These are phyloP conservation scores for Bufotes viridis DNA, from an alignment of 2,797 vertebrate genomes.

Conservation along the genomic window DNA sequence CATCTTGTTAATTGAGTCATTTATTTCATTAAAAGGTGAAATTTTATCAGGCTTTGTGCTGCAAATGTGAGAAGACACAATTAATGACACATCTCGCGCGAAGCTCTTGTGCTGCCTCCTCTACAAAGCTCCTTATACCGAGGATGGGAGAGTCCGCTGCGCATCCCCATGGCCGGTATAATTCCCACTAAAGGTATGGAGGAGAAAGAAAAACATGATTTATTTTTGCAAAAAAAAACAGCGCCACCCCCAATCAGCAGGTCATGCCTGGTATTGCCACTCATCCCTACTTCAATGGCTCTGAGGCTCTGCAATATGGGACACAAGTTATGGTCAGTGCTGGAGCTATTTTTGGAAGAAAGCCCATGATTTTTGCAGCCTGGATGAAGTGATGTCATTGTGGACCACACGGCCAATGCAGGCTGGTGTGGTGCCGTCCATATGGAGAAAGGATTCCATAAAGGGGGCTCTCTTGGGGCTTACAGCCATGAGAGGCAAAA, in stretches of 20 bases:
- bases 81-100: constrained; percentile 77
- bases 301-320: neutral
- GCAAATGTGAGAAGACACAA: constrained; percentile 77
- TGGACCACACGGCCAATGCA: neutral
- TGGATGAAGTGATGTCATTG: neutral
- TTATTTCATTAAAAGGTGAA: constrained; percentile 85
- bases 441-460: neutral
- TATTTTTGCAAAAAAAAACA: too few relatives aligned
- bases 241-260: too few relatives aligned
- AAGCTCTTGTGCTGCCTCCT: constrained; percentile 61
- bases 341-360: neutral
- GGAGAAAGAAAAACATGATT: neutral
- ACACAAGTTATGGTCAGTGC: neutral
- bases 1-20: constrained; percentile 89
- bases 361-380: neutral
- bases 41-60: constrained; percentile 75
- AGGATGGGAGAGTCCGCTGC: neutral
- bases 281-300: too few relatives aligned
- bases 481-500: neutral
- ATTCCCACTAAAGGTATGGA: neutral
- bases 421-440: neutral
- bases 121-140: neutral
- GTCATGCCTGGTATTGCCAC: too few relatives aligned
- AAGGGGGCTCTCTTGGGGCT: neutral
- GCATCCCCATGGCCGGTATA: neutral